These are phyloP conservation scores for Discoglossus pictus DNA, from an alignment of 2,797 vertebrate genomes.

Conservation along the genomic window DNA sequence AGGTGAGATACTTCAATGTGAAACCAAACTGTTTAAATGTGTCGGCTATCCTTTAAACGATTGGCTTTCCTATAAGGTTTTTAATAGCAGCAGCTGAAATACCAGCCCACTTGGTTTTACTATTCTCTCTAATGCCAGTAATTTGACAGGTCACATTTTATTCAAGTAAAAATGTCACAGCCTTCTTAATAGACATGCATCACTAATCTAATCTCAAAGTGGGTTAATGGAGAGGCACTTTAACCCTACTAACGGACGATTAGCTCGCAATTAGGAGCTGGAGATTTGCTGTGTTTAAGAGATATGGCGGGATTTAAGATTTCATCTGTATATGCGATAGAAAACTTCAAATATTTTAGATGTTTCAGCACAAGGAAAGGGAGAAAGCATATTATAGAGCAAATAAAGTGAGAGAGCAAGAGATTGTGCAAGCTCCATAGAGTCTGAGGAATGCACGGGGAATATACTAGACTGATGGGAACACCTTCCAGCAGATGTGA, in stretches of 20 bases:
- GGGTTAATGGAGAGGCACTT: conserved; percentile 32
- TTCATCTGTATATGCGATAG: background rate
- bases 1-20: no score
- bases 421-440: no score
- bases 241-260: conserved; percentile 37
- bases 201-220: conserved; percentile 32
- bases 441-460: no score
- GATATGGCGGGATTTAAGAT: background rate
- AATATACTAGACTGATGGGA: no score
- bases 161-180: conserved; percentile 33
- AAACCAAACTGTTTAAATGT: no score
- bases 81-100: conserved; percentile 13
- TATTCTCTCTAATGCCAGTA: conserved; percentile 26
- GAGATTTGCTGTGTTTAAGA: conserved; percentile 13
- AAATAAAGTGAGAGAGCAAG: no score
- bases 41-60: conserved; percentile 18
- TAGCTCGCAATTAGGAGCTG: conserved; percentile 34
- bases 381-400: no score
- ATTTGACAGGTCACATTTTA: conserved; percentile 26
- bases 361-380: no score
- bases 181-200: conserved; percentile 31
- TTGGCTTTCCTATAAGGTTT: background rate
- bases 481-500: no score
- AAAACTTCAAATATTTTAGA: no score
- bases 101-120: conserved; percentile 11